phyloP scores from a whole-genome alignment of 2,113 vertebrate species.

The Tonatia bakeri region DNA sequence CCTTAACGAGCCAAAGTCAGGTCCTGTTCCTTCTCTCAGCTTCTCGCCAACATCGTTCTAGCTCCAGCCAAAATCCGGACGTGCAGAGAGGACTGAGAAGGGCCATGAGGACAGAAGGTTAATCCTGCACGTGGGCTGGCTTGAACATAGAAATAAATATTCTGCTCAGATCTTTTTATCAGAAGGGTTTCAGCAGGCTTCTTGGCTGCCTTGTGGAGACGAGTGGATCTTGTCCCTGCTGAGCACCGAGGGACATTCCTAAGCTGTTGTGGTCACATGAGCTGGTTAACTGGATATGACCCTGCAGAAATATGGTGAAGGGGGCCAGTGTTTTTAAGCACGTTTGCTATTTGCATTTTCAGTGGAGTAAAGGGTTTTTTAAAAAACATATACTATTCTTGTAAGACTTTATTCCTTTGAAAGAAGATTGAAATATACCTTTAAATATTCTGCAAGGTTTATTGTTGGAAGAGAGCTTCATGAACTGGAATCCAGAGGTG shows the following conservation, averaged over 20 bases:
- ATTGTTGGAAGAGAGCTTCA: fast-evolving
- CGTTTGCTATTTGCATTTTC: neutral
- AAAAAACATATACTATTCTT: neutral
- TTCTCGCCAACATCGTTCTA: neutral
- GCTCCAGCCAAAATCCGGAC: neutral
- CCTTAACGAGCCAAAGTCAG: neutral
- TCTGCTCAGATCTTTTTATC: neutral
- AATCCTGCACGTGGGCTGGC: neutral
- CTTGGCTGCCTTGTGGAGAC: fast-evolving
- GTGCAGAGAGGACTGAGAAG: neutral
- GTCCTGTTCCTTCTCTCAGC: neutral
- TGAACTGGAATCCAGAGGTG: neutral
- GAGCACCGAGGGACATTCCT: too few relatives aligned
- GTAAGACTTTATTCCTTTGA: neutral
- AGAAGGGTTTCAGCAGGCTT: neutral
- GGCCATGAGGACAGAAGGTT: neutral
- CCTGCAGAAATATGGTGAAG: neutral
- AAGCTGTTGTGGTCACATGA: fast-evolving
- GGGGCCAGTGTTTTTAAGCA: neutral
- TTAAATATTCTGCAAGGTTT: neutral
- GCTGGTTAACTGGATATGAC: too few relatives aligned
- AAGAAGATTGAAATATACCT: neutral
- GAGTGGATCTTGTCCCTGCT: fast-evolving
- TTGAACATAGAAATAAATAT: neutral
- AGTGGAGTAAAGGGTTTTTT: neutral